Conservation (phyloP, 2,113 vertebrate species). For the Todiramphus saurophagus region DNA sequence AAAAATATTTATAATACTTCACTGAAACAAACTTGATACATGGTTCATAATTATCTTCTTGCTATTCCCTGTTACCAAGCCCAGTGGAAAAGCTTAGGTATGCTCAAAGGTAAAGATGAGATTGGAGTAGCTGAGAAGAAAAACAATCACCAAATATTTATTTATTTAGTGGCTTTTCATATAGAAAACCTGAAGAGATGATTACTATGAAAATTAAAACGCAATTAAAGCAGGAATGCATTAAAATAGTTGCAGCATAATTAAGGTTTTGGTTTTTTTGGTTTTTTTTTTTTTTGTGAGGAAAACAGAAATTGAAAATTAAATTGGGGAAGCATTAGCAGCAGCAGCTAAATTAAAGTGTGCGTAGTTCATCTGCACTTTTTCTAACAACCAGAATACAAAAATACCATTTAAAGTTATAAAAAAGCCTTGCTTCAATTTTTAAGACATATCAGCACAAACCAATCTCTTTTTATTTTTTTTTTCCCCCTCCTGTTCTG, state of each 20-base stretch:
- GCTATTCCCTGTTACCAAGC: neutral
- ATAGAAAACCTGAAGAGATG: neutral
- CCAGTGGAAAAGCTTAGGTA: neutral
- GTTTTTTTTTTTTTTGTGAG: neutral
- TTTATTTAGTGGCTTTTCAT: neutral
- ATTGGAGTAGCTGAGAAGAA: neutral
- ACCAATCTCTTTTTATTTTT: neutral
- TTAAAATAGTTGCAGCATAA: slow-evolving; percentile 3
- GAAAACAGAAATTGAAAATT: neutral
- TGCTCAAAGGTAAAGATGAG: neutral
- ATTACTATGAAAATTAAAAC: slow-evolving; percentile 5
- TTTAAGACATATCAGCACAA: neutral
- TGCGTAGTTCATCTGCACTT: neutral
- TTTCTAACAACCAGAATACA: neutral
- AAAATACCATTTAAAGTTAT: neutral
- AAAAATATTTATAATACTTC: neutral
- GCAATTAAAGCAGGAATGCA: neutral
- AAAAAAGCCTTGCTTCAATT: neutral
- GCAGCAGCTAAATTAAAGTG: neutral
- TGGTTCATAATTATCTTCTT: neutral
- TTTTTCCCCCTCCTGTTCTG: neutral
- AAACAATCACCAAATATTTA: no score
- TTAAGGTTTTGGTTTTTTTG: neutral
- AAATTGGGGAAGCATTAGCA: neutral
- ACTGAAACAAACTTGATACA: neutral